Base-by-base conservation (phyloP, 2,113 vertebrate species). In the Hepsetus odoe region DNA sequence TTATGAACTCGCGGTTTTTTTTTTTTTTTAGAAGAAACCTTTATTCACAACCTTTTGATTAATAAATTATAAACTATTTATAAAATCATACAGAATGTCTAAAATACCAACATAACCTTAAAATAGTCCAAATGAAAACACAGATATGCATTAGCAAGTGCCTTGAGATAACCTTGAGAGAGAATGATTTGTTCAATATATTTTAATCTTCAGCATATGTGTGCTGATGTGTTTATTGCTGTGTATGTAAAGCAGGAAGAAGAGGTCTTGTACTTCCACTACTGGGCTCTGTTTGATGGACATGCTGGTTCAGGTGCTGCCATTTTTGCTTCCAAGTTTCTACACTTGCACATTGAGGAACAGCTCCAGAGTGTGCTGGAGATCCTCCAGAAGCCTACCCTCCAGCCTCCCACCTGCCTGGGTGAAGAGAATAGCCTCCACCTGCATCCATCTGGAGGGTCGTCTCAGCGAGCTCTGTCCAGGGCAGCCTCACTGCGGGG, bases 231-330 rank as follows among this genome's bases (percentile, higher is more conserved):
- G 14, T 7, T 32, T 13, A 58, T 77, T 20, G 28, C 6, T 80
- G 30, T 58, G 26, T 49, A 8, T 53, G 30, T 76, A 55, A 56
- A 69, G 30, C 55, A 72, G 53, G 82, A 84, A 22, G 38, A 76
- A 12, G 96, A 96, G 1, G 94, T 95, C 5, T 88, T 98, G 30
- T 88, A 90, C 64, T 94, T 98, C 80, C 94, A 96, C 87, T 98
- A 98, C 90, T 99, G 97, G 98, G 97, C 94, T 0, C 77, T 99
- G 76, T 99, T 99, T 7, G 98, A 99, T 18, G 98, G 98, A 1
- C 98, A 99, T 0, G 98, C 97, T 0, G 98, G 98, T 10, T 95
- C 95, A 0, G 97, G 97, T 2, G 96, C 92, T 0, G 97, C 98
- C 0, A 94, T 99, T 5, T 93, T 96, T 0, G 96, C 96, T 0